Evolutionary conservation across 2,888 invertebrate species (phyloP), one percentile per base, ranked within the genome.

Genomic region (Cantharis flavilabris): DNA sequence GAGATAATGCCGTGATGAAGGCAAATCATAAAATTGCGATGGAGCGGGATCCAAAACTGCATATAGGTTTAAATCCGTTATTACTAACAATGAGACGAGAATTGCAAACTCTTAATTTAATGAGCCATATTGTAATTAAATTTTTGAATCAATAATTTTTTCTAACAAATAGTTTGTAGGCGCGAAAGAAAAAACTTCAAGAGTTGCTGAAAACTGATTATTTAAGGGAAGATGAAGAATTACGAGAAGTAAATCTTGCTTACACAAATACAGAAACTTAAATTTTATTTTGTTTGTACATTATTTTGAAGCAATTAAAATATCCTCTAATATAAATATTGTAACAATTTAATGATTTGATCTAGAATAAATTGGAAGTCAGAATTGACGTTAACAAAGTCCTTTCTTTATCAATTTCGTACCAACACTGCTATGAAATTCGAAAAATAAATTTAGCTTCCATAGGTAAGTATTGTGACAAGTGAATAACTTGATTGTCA

Each of bases 191-290:
- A 49, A 49, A n/a, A 74, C 75, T 87, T 5, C 74, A 76, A 14
- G 80, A 82, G 70, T 80, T 85, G 13, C 76, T 82, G 9, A 81
- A 83, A 30, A 78, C 83, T 23, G 86, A 87, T 73, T 84, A 82
- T 69, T 69, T 83, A 13, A 77, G 81, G 73, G 82, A 85, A 76
- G 83, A 85, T 11, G 79, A 79, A 63, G 85, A 87, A 80, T 78
- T 87, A n/a, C 75, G 83, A 28, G 79, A 84, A 75, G 83, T 86
- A 4, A 85, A 82, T 78, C 75, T 84, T 30, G 85, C 84, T n/a
- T 86, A 83, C 70, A 83, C 82, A 62, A 83, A 84, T 71, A 84
- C 82, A 18, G 83, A 49, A 49, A 2, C 7, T 49, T 49, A 49
- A 49, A n/a, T n/a, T n/a, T n/a, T 49, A 4, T 9, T 2, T 7